These are phyloP conservation scores for Adela reaumurella DNA, from an alignment of 2,888 invertebrate species.

Conservation along the genomic window DNA sequence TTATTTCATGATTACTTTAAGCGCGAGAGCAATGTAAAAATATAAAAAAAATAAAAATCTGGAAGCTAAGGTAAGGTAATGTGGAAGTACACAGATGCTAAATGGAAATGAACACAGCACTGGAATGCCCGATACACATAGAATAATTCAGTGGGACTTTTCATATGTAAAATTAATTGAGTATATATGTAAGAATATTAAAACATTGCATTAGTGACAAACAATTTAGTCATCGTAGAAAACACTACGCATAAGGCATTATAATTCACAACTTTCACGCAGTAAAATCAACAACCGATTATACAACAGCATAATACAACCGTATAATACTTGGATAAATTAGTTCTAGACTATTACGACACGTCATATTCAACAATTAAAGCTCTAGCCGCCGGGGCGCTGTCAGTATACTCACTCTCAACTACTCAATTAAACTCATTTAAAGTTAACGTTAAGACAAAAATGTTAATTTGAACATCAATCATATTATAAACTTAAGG, in stretches of 20 bases:
- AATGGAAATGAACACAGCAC: neutral
- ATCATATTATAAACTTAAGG: too few species aligned
- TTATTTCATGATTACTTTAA: too few species aligned
- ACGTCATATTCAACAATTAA: neutral
- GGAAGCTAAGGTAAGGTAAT: neutral
- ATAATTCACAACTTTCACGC: neutral
- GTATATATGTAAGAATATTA: too few species aligned
- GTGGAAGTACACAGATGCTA: neutral
- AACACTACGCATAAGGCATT: too few species aligned
- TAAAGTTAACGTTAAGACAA: too few species aligned
- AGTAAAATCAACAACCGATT: neutral
- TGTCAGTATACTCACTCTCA: neutral
- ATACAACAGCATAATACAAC: neutral
- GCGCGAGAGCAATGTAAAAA: too few species aligned
- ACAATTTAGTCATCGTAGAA: too few species aligned
- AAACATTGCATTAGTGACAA: too few species aligned
- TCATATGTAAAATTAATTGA: neutral
- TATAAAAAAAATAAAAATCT: neutral
- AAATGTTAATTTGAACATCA: too few species aligned
- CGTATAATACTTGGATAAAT: neutral
- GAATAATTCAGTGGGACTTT: neutral
- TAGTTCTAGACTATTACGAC: neutral
- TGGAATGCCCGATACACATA: neutral
- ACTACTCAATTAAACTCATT: neutral
- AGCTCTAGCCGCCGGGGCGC: neutral